Base-by-base conservation (phyloP, 1,140 invertebrate species). In the Camponotus floridanus region DNA sequence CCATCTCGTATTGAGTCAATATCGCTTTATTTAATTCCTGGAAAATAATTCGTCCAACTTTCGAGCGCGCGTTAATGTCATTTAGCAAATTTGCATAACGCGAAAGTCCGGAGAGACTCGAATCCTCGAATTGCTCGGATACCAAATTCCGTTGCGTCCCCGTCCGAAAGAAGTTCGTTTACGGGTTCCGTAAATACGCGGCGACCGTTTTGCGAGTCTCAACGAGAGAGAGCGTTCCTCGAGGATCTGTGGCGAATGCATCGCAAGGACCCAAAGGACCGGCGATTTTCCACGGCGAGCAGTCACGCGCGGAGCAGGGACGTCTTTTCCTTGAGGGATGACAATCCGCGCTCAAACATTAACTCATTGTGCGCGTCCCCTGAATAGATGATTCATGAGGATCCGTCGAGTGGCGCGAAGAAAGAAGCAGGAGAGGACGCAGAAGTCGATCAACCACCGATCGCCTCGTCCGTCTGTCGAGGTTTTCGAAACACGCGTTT, bases 301-400 rank as follows among this genome's bases (percentile, higher is more conserved):
- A 51, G 70, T 88, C 83, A 89, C 86, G 88, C 86, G 89, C 71
- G 86, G 76, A 26, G 51, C 33, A 68, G 36, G 36, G 57, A 74
- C 87, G 85, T 86, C 86, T 18, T 88, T 91, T 92, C 90, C 88
- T 87, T 76, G 36, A 78, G 15, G 89, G 85, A 87, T 90, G 90
- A 92, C 90, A 90, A 90, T 90, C 85, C 86, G 45, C 79, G 85
- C 80, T 91, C 91, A 88, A 93, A 93, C 91, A 92, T 91, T 90
- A 87, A 88, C 88, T 89, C 92, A 93, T 94, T 94, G 91, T 93
- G 57, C 81, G 42, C 67, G 74, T 67, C 79, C 55, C 18, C 51
- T 90, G 88, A 92, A 92, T 92, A 84, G 91, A 92, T 93, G 93
- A 93, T 93, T 93, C 92, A 94, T 92, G 90, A 76, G 74, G 83